These are phyloP conservation scores for Taxidea taxus DNA, from an alignment of 2,113 vertebrate species.

Conservation along the genomic window DNA sequence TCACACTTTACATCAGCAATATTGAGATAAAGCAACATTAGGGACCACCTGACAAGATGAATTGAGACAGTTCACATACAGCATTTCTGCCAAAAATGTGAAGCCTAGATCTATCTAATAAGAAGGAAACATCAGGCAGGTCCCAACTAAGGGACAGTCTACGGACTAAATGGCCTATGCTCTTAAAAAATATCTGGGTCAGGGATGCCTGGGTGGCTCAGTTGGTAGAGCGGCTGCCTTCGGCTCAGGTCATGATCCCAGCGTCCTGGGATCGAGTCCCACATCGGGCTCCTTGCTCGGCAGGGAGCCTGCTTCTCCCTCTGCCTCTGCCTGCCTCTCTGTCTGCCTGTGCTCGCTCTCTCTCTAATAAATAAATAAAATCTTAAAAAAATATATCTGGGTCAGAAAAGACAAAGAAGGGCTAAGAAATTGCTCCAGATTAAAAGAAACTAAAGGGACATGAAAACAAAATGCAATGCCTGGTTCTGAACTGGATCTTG, in stretches of 20 bases:
- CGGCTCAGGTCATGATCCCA: no score
- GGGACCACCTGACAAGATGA: background rate
- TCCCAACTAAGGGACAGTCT: background rate
- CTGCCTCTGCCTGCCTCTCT: no score
- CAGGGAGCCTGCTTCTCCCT: no score
- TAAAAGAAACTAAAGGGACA: background rate
- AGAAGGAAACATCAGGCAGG: background rate
- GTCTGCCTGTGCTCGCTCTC: no score
- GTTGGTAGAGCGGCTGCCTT: no score
- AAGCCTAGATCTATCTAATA: background rate
- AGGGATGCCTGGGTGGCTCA: no score
- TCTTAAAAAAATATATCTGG: no score
- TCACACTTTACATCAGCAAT: background rate
- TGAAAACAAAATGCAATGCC: background rate
- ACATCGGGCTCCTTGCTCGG: no score
- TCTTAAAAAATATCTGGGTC: background rate
- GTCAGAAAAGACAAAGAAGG: background rate
- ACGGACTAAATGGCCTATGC: background rate
- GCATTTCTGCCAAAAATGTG: background rate
- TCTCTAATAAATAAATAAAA: no score
- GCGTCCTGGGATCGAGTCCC: no score
- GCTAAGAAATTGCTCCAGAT: no score
- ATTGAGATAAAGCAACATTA: background rate
- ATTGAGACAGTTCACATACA: background rate
- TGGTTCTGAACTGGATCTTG: background rate